A percentile compares a stretch with the other conserved stretches of the same genome.
These are phyloP conservation scores for Nemopilema nomurai DNA, from an alignment of 30 jellyfish, hydroid and myxozoan species.

Conservation along the genomic window DNA sequence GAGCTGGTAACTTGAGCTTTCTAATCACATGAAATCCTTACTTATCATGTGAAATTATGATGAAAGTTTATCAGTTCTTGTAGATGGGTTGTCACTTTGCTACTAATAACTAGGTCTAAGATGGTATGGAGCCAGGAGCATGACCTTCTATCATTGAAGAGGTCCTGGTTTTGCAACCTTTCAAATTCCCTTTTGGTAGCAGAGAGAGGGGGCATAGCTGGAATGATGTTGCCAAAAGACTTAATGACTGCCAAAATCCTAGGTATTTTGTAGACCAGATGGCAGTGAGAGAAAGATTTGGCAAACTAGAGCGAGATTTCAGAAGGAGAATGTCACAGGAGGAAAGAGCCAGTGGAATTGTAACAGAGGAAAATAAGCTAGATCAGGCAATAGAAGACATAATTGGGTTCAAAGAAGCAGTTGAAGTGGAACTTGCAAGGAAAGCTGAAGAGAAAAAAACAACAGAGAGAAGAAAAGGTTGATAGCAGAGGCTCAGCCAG, in stretches of 20 bases:
- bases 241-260: not conserved
- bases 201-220: constrained; percentile 10
- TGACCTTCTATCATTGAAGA: constrained; percentile 19
- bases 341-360: not conserved
- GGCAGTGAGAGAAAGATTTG: not conserved
- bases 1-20: not conserved
- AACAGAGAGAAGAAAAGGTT: not conserved
- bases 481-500: not conserved
- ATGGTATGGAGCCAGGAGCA: constrained; percentile 40
- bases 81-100: not conserved
- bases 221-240: not conserved
- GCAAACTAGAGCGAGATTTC: not conserved
- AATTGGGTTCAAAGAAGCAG: not conserved
- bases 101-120: constrained; percentile 28
- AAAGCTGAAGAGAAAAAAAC: not conserved
- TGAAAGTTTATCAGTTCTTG: not conserved
- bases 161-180: constrained; percentile 2
- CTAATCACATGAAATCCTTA: not conserved
- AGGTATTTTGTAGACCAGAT: not conserved
- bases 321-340: not conserved
- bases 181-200: not conserved
- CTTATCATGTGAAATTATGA: not conserved
- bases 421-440: not conserved
- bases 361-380: not conserved
- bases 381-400: not conserved